Conservation (phyloP, 2,888 invertebrate genomes). For the Ormyrus nitidulus region DNA sequence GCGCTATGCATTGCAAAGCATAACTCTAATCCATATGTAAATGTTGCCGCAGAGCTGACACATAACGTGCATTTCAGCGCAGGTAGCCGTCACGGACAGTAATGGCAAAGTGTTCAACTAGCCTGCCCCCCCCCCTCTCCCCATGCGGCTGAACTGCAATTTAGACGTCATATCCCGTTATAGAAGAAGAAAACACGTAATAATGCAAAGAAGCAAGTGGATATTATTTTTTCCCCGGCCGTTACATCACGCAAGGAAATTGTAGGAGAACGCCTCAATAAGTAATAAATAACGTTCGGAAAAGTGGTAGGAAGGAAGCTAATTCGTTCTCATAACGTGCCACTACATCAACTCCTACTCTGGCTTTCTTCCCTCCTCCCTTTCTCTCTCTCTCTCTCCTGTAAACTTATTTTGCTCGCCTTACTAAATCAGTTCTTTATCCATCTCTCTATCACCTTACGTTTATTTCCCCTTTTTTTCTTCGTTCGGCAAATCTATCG, state of each 20-base stretch:
- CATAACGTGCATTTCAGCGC: not conserved
- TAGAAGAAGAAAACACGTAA: constrained; percentile 33
- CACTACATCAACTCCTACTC: constrained; percentile 32
- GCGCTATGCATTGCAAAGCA: not conserved
- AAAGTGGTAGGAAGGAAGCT: constrained; percentile 55
- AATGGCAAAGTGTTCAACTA: constrained; percentile 1
- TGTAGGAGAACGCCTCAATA: constrained; percentile 67
- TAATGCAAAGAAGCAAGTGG: constrained; percentile 46
- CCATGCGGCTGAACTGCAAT: constrained; percentile 30
- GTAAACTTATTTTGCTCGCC: constrained; percentile 26
- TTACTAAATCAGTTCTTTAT: constrained; percentile 26
- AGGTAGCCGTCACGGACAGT: constrained; percentile 1
- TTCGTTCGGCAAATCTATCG: constrained; percentile 37
- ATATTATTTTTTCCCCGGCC: constrained; percentile 66
- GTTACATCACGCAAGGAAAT: constrained; percentile 67
- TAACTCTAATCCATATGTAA: constrained; percentile 31
- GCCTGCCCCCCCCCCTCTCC: not conserved
- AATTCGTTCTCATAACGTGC: constrained; percentile 26
- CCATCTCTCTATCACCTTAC: no score
- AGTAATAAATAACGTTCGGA: constrained; percentile 69
- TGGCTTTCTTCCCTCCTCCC: constrained; percentile 32
- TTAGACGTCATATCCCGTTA: constrained; percentile 28
- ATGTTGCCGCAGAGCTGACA: not conserved
- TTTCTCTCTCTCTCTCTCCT: constrained; percentile 33
- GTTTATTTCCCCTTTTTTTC: no score